phyloP scores from a whole-genome alignment of 2,797 vertebrate genomes.

The Micropoecilia bifurca region DNA sequence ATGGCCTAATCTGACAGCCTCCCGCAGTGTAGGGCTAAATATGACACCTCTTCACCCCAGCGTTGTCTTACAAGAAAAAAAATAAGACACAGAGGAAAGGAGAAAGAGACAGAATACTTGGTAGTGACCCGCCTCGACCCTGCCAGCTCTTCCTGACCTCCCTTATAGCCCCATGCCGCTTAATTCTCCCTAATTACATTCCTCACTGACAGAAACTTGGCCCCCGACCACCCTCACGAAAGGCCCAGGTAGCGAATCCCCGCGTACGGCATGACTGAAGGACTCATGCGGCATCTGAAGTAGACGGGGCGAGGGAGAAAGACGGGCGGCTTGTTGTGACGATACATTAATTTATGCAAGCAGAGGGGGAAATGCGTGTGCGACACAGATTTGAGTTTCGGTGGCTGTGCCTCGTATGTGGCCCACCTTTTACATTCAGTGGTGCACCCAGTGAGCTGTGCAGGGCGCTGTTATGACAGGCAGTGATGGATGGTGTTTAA shows the following conservation, averaged over 20 bases:
- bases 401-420: slow-evolving; percentile 44
- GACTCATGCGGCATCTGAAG: slow-evolving; percentile 58
- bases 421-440: slow-evolving; percentile 28
- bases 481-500: slow-evolving; percentile 71
- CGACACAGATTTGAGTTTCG: slow-evolving; percentile 22
- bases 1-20: slow-evolving; percentile 53
- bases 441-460: slow-evolving; percentile 55
- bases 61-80: slow-evolving; percentile 59
- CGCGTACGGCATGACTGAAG: slow-evolving; percentile 31
- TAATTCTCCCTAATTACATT: slow-evolving; percentile 98
- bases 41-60: slow-evolving; percentile 81
- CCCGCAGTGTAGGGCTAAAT: slow-evolving; percentile 71
- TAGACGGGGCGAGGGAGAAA: slow-evolving; percentile 3
- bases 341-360: slow-evolving; percentile 79
- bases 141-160: slow-evolving; percentile 88
- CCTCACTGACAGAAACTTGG: slow-evolving; percentile 94
- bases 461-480: slow-evolving; percentile 61
- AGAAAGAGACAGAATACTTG: slow-evolving; percentile 75
- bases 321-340: slow-evolving; percentile 62
- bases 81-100: slow-evolving; percentile 40
- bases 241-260: slow-evolving; percentile 68
- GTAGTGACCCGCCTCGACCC: slow-evolving; percentile 85
- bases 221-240: slow-evolving; percentile 75
- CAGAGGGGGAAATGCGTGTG: slow-evolving; percentile 48
- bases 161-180: slow-evolving; percentile 84